These are phyloP conservation scores for Podarcis raffonei DNA, from an alignment of 2,113 vertebrate species.

Conservation along the genomic window DNA sequence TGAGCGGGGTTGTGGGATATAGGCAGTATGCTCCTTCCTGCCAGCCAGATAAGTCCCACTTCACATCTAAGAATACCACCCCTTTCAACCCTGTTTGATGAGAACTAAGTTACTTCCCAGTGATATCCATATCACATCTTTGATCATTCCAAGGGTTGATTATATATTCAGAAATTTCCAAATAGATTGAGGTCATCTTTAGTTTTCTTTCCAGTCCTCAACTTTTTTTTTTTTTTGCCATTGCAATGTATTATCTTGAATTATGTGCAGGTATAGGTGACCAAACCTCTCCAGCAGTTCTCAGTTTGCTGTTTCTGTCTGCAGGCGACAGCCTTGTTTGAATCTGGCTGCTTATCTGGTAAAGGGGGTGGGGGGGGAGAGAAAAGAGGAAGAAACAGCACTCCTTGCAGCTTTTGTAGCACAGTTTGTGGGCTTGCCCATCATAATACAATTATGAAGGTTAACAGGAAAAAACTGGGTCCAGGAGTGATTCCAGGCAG, in stretches of 20 bases:
- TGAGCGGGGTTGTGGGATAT: conserved; percentile 36
- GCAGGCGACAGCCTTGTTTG: conserved; percentile 53
- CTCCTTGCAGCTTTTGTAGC: conserved; percentile 74
- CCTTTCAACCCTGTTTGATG: not conserved
- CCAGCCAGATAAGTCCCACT: rapidly evolving
- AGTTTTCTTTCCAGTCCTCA: not conserved
- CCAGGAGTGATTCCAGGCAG: conserved; percentile 85
- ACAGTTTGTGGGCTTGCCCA: conserved; percentile 76
- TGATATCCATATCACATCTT: conserved; percentile 18
- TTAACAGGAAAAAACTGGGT: conserved; percentile 91
- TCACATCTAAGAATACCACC: not conserved
- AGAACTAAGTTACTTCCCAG: rapidly evolving
- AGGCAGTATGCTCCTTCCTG: conserved; percentile 34
- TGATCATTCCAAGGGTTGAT: conserved; percentile 43
- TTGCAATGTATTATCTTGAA: conserved; percentile 1
- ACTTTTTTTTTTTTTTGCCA: conserved; percentile 16
- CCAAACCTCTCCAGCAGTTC: conserved; percentile 45
- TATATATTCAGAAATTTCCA: conserved; percentile 43
- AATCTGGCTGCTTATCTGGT: conserved; percentile 75
- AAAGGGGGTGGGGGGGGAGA: conserved; percentile 62
- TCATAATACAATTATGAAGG: conserved; percentile 90
- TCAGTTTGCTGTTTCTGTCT: conserved; percentile 57
- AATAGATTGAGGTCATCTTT: conserved; percentile 74
- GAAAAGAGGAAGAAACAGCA: conserved; percentile 71
- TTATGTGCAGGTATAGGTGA: conserved; percentile 61